Conservation (phyloP, 2,113 vertebrate species). For the Heliornis fulica region DNA sequence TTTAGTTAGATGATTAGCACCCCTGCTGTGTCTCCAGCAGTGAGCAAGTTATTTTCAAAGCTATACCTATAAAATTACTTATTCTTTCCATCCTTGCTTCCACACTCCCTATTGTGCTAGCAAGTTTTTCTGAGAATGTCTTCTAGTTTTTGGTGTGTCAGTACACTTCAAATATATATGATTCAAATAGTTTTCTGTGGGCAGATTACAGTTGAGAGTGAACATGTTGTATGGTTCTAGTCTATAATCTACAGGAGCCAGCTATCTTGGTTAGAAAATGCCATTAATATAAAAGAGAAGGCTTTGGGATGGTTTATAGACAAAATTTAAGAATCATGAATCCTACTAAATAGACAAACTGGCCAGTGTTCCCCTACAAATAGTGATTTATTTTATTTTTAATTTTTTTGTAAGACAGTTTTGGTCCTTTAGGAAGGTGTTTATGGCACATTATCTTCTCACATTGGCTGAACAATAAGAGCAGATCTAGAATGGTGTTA, state of each 20-base stretch:
- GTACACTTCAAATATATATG: background rate
- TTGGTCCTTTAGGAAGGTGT: background rate
- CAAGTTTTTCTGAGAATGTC: background rate
- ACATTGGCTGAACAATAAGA: background rate
- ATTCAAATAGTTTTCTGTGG: background rate
- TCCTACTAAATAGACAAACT: too few species aligned
- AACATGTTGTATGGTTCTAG: background rate
- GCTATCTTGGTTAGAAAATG: background rate
- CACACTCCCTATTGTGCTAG: background rate
- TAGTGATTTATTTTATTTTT: too few species aligned
- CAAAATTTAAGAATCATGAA: background rate
- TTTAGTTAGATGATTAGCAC: background rate
- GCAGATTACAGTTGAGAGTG: background rate
- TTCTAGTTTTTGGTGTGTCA: background rate
- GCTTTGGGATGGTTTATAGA: background rate
- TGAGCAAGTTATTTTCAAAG: background rate
- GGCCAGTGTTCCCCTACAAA: too few species aligned
- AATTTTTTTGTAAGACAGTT: too few species aligned
- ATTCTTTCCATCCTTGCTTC: background rate
- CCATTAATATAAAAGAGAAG: background rate
- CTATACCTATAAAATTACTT: background rate
- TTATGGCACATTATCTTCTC: background rate
- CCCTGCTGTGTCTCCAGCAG: background rate
- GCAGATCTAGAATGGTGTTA: background rate
- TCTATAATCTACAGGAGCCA: background rate